Evolutionary conservation across 64 coral and sea anemone species (phyloP), one percentile per base, ranked within the genome.

Genomic region (Pocillopora verrucosa): DNA sequence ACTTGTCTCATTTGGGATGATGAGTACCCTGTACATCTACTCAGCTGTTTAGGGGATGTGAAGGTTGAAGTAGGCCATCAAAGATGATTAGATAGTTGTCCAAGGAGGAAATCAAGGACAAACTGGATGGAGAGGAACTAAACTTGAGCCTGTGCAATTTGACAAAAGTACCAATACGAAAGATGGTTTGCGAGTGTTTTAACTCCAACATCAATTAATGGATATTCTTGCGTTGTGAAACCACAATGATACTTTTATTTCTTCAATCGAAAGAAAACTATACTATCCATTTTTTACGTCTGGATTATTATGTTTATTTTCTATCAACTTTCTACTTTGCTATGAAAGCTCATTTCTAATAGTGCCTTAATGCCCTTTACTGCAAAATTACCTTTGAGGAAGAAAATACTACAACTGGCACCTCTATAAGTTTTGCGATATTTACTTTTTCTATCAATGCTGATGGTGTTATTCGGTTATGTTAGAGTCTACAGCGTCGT

Each of bases 91-190:
- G 89, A 87, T 91, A 94, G 77, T 75, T 98, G 11, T 94, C 95
- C 1, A 98, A 98, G 61, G 95, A 98, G 67, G 89, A 98, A 57
- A 75, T 98, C 56, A 98, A 92, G 72, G 89, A 94, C 76, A 98
- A 98, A 83, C 82, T 94, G 26, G 95, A 98, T 56, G 95, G 92
- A 9, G 94, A 94, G 51, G 95, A 94, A 24, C 80, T 98, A 86
- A 92, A 98, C 83, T 89, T 98, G 86, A 98, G 95, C 86, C 79
- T 98, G 34, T 94, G 89, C 78, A 91, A 92, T 80, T 89, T 98
- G 76, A 80, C 88, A 19, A 98, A 98, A 89, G 95, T 98, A 6
- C 95, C 95, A 76, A 92, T 98, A 34, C 87, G 92, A 89, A 92
- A 98, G 80, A 74, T 98, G 80, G 95, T 98, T 30, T 30, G 30